Evolutionary conservation across 2,113 vertebrate genomes (phyloP).

Genomic region (Nettapus auritus): DNA sequence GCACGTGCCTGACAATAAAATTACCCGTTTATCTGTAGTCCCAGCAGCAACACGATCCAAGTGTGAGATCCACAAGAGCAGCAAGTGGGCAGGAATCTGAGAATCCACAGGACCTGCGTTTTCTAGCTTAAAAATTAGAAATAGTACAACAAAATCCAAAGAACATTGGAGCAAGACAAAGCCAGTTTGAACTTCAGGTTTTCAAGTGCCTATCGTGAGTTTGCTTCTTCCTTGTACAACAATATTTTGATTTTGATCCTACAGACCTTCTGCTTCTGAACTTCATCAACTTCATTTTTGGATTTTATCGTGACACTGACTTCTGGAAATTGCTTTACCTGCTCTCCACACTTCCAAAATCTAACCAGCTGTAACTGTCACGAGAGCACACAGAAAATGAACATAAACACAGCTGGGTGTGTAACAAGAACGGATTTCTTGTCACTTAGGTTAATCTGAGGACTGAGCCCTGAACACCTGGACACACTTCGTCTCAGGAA

Average conservation of each 20-base stretch:
- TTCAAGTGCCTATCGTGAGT: neutral
- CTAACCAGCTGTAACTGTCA: neutral
- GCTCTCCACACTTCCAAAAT: neutral
- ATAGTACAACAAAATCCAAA: neutral
- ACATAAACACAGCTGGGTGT: neutral
- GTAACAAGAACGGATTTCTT: conserved; percentile 26
- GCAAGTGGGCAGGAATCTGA: neutral
- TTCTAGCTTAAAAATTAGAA: neutral
- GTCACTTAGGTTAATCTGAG: conserved; percentile 13
- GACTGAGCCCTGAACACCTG: conserved; percentile 31
- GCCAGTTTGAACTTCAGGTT: neutral
- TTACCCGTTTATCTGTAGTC: neutral
- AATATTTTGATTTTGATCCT: neutral
- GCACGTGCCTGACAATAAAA: neutral
- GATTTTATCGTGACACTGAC: neutral
- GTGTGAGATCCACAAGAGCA: neutral
- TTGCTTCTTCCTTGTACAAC: neutral
- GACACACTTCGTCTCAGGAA: conserved; percentile 23
- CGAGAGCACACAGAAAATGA: neutral
- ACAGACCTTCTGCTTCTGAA: neutral
- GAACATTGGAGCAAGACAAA: neutral
- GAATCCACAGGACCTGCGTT: neutral
- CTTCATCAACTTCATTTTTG: neutral
- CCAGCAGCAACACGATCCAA: neutral
- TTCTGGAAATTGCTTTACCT: neutral